Base-by-base conservation (phyloP, 2,797 vertebrate genomes). In the Sibirionetta formosa region DNA sequence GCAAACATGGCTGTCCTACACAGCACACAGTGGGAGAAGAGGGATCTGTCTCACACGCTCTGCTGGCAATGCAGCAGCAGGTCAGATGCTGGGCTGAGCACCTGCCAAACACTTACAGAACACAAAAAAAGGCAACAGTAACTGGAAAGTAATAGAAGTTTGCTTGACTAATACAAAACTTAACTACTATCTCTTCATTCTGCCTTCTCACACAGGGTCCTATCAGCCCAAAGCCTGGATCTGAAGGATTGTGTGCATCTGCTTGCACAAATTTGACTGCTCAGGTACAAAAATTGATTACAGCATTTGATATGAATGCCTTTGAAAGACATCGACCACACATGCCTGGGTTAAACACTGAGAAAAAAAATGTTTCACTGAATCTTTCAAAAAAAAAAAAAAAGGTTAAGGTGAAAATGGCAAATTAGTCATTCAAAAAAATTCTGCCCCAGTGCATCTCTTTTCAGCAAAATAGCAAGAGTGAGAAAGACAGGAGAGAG, bases 11-110 rank as follows among this genome's bases (percentile, higher is more conserved):
- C 69, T 78, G n/a, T 44, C 71, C 88, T 73, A 76, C 63, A 20
- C 1, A 3, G 22, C 5, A 27, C 38, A 8, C 0, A 2, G 31
- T 46, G 35, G 35, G 16, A 58, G 71, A 26, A 9, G 1, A 20
- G 54, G 14, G 33, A 82, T 90, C 38, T 13, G 40, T 3, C 33
- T 51, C 26, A 29, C 42, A 33, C 1, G 0, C 50, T 18, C 35
- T 13, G 6, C 15, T 13, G 46, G 18, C 50, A 86, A 35, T 29
- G 2, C 27, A 58, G 56, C 83, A 24, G 38, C 40, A 57, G 53
- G 22, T 26, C 5, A 14, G 35, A 31, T 4, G 2, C 33, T 3
- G 0, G 2, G 1, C 22, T 4, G 5, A 24, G 48, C 50, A 9
- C 35, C 65, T 7, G 60, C 36, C 31, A 48, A 40, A n/a, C 23